phyloP scores from a whole-genome alignment of 2,113 vertebrate genomes.

The Thymallus thymallus region DNA sequence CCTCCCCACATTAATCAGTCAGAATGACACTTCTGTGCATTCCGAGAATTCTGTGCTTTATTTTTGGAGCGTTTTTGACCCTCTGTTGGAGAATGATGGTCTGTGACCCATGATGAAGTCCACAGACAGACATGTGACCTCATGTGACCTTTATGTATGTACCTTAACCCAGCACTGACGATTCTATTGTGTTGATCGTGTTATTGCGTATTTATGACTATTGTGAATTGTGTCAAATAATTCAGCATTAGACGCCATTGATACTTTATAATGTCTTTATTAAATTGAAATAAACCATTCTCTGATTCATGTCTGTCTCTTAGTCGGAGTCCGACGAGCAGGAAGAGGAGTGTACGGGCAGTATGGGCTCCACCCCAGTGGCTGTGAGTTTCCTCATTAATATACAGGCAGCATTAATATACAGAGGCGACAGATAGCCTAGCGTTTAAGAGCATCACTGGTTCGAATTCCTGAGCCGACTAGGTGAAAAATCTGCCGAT shows the following conservation, averaged over 20 bases:
- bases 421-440: constrained; percentile 18
- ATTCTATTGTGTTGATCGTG: too few species aligned
- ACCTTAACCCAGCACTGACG: too few species aligned
- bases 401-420: constrained; percentile 29
- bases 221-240: too few species aligned
- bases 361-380: constrained; percentile 67
- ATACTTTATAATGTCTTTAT: too few species aligned
- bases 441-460: too few species aligned
- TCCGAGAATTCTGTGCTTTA: background rate
- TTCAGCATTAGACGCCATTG: too few species aligned
- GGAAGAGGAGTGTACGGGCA: constrained; percentile 70
- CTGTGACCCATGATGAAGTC: background rate
- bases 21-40: constrained; percentile 49
- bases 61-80: constrained; percentile 21
- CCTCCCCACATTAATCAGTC: constrained; percentile 54
- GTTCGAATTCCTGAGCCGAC: too few species aligned
- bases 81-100: constrained; percentile 20
- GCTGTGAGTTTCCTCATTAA: constrained; percentile 66
- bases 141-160: too few species aligned
- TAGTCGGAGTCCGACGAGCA: constrained; percentile 72
- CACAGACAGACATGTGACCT: constrained; percentile 1
- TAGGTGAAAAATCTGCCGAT: too few species aligned
- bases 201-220: too few species aligned
- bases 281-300: too few species aligned
- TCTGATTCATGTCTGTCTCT: constrained; percentile 31